phyloP scores from a whole-genome alignment of 2,888 invertebrate genomes.

The Fissipunctia ypsillon region DNA sequence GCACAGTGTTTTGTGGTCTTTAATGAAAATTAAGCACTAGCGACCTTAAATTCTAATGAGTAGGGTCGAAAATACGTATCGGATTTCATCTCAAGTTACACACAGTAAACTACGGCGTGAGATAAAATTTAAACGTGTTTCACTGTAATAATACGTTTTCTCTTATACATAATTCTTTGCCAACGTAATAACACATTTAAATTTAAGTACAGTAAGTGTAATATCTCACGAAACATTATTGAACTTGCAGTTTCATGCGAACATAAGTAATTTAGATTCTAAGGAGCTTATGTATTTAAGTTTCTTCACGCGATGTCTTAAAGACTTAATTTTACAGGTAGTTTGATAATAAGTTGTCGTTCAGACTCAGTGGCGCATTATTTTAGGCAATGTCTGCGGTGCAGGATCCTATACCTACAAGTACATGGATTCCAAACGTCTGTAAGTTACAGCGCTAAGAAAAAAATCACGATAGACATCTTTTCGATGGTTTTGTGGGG shows the following conservation, averaged over 20 bases:
- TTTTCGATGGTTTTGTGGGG: neutral
- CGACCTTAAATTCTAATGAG: constrained; percentile 23
- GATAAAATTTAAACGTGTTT: constrained; percentile 45
- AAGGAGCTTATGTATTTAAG: constrained; percentile 43
- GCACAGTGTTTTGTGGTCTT: constrained; percentile 55
- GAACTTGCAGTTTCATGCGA: constrained; percentile 33
- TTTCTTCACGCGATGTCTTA: constrained; percentile 29
- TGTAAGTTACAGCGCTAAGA: neutral
- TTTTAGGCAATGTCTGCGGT: neutral
- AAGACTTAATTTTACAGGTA: constrained; percentile 45
- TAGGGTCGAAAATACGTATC: constrained; percentile 44
- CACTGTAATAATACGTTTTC: constrained; percentile 37
- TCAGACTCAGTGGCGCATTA: neutral
- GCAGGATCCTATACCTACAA: neutral
- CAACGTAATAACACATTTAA: constrained; percentile 25
- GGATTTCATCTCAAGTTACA: constrained; percentile 8
- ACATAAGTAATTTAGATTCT: constrained; percentile 46
- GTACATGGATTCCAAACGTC: too few species aligned
- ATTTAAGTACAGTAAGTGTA: constrained; percentile 25
- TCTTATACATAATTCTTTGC: constrained; percentile 36
- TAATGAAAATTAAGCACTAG: constrained; percentile 31
- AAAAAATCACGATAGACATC: neutral
- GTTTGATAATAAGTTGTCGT: constrained; percentile 16
- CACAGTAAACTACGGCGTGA: constrained; percentile 12
- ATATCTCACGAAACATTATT: constrained; percentile 28